phyloP scores from a whole-genome alignment of 2,888 invertebrate species.

The Ariolimax columbianus region DNA sequence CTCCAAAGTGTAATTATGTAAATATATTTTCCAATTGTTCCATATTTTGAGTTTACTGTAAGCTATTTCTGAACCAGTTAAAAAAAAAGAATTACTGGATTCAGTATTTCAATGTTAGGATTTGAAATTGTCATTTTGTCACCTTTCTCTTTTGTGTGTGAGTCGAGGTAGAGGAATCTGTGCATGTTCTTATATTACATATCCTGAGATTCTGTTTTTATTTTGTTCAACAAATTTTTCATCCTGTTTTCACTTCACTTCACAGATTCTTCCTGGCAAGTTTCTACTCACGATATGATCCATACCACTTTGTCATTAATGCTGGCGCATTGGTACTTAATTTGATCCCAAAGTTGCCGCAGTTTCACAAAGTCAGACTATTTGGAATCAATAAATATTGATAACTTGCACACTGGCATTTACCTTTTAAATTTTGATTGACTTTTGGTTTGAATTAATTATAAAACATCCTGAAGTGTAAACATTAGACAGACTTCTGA shows the following conservation, averaged over 20 bases:
- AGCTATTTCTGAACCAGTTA: no score
- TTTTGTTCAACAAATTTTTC: background rate
- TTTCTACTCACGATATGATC: conserved; percentile 78
- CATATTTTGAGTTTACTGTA: no score
- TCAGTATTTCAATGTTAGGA: no score
- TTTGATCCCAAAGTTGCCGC: conserved; percentile 76
- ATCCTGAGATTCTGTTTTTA: background rate
- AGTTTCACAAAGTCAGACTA: conserved; percentile 77
- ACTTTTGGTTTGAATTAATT: background rate
- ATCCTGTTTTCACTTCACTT: background rate
- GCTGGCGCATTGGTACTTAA: conserved; percentile 71
- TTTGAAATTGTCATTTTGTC: no score
- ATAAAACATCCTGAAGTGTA: no score
- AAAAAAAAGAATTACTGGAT: no score
- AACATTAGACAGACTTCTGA: no score
- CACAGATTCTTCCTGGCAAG: conserved; percentile 79
- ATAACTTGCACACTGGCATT: background rate
- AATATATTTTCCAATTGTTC: no score
- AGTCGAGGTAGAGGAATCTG: no score
- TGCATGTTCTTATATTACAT: background rate
- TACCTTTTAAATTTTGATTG: no score
- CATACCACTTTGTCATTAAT: conserved; percentile 76
- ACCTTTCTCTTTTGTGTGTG: no score
- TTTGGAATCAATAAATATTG: conserved; percentile 79
- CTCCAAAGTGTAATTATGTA: no score